Evolutionary conservation across 2,797 vertebrate genomes (phyloP).

Genomic region (Propithecus perrieri): DNA sequence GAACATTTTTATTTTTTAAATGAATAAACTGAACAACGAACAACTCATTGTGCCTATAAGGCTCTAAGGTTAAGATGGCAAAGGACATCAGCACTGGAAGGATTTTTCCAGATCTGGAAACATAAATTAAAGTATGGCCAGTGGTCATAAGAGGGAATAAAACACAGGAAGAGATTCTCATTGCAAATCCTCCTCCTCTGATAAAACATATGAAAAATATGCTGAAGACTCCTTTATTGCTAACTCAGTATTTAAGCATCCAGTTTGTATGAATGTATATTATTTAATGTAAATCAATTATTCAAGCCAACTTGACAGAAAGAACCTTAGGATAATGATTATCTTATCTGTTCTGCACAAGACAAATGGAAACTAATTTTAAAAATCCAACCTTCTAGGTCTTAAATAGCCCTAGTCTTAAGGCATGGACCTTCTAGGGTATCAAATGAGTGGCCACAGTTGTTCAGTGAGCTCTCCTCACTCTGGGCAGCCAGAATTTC

Average conservation of each 20-base stretch:
- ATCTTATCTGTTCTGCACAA: neutral
- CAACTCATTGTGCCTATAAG: neutral
- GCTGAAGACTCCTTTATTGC: neutral
- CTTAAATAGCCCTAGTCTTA: neutral
- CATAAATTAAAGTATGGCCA: neutral
- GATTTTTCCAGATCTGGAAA: constrained; percentile 49
- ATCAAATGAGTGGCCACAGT: neutral
- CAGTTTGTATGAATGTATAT: neutral
- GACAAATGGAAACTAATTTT: constrained; percentile 35
- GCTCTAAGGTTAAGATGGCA: constrained; percentile 4
- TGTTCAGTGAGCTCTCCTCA: neutral
- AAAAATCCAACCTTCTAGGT: neutral
- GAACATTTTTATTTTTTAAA: neutral
- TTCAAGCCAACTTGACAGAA: constrained; percentile 31
- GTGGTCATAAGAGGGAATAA: neutral
- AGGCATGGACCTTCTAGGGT: neutral
- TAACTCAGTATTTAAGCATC: neutral
- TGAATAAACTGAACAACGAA: neutral
- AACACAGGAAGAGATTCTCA: neutral
- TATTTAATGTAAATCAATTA: constrained; percentile 13
- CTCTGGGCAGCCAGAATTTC: neutral
- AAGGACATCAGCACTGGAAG: constrained; percentile 19
- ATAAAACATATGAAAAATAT: neutral
- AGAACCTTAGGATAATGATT: neutral
- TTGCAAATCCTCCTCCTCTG: neutral